Evolutionary conservation across 2,113 vertebrate species (phyloP).

Genomic region (Tonatia bakeri): DNA sequence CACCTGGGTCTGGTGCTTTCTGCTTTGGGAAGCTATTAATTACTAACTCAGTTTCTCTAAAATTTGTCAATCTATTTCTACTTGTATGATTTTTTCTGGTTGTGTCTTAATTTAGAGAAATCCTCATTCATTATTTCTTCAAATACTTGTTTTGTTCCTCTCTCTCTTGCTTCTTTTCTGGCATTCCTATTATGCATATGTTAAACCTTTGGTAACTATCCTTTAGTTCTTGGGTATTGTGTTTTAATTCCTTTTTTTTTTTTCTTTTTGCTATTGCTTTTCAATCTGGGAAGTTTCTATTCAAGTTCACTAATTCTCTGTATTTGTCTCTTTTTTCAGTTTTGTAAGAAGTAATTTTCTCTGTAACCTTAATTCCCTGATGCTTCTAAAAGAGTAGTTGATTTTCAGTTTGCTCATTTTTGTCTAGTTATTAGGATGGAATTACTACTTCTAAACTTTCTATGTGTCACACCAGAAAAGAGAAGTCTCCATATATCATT

Average conservation of each 20-base stretch:
- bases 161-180: not conserved
- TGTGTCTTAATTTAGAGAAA: not conserved
- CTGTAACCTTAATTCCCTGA: not conserved
- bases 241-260: not conserved
- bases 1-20: not conserved
- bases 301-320: not conserved
- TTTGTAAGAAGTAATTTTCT: not conserved
- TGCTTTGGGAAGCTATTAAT: not conserved
- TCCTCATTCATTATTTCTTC: not conserved
- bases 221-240: not conserved
- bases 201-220: not conserved
- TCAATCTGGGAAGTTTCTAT: not conserved
- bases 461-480: not conserved
- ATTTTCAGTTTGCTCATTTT: not conserved
- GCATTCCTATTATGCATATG: not conserved
- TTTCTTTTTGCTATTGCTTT: not conserved
- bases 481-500: not conserved
- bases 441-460: not conserved
- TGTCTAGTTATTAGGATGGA: not conserved
- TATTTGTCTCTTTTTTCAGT: not conserved
- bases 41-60: not conserved
- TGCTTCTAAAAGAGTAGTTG: not conserved
- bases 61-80: not conserved
- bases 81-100: not conserved
- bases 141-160: not conserved